Percentiles rank a stretch among this genome's conserved stretches.
phyloP scores from a whole-genome alignment of 2,888 invertebrate genomes.

The Diloba caeruleocephala region DNA sequence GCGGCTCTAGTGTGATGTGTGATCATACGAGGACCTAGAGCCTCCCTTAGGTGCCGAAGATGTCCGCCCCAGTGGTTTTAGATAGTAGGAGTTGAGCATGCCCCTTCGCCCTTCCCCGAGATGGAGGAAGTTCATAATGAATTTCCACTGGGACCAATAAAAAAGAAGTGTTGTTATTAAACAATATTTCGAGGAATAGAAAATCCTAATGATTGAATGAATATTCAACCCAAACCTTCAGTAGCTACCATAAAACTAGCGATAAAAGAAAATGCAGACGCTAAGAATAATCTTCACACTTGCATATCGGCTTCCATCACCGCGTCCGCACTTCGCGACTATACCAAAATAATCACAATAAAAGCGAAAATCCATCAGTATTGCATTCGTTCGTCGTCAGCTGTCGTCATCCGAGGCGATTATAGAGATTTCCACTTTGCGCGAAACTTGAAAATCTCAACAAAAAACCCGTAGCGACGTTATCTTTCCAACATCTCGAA shows the following conservation, averaged over 20 bases:
- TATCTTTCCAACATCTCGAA: conserved; percentile 65
- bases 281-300: conserved; percentile 4
- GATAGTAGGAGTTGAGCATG: no score
- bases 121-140: no score
- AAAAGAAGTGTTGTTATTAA: no score
- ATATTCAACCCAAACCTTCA: no score
- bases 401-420: conserved; percentile 59
- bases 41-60: no score
- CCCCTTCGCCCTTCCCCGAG: no score
- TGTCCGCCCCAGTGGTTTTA: no score
- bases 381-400: conserved; percentile 53
- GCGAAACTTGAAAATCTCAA: conserved; percentile 56
- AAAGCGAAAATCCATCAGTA: conserved; percentile 56
- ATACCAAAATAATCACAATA: conserved; percentile 55
- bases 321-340: conserved; percentile 17
- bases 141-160: no score
- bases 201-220: no score
- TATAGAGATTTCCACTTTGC: conserved; percentile 60
- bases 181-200: no score
- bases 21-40: no score
- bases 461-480: conserved; percentile 58
- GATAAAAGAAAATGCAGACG: conserved; percentile 1
- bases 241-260: not conserved
- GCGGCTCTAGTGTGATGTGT: no score
- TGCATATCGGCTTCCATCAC: conserved; percentile 16